Base-by-base conservation (phyloP, 2,888 invertebrate species). In the Luffia ferchaultella region DNA sequence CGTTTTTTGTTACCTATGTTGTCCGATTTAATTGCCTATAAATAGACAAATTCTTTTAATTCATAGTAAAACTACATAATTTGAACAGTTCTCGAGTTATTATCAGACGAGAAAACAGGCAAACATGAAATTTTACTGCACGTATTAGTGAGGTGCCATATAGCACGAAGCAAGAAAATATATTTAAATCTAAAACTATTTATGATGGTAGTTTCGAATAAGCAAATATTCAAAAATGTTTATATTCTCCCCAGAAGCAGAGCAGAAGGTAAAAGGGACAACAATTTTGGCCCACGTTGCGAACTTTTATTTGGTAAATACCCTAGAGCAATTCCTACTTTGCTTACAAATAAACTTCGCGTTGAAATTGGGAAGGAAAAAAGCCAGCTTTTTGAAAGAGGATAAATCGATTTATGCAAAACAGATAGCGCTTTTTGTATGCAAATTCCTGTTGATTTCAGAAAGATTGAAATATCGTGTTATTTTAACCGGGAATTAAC, bases 321-420 rank as follows among this genome's bases (percentile, higher is more conserved):
- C 78, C 76, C 78, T 64, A 74, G 76, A 73, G 79, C 74, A 73
- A 76, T 78, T 73, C 68, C 68, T 73, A 76, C 74, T 78, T 79
- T 79, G 76, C 79, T 79, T 79, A 79, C 77, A 76, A 79, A 78
- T 79, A 78, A 77, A 78, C 75, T 78, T 76, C 70, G 64, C 68
- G 74, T 73, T 72, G 74, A 76, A 79, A 74, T 76, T 73, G 75
- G 72, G 70, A 76, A 76, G 70, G 75, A 76, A 79, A 76, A 75
- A 77, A 41, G 73, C 58, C 59, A 53, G 57, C 74, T 76, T 77
- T 61, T 74, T 73, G 72, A 74, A 77, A 76, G 75, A 73, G 77
- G 76, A 80, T 78, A 79, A 82, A 79, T 79, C 77, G 79, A 77
- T 82, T 82, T 79, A 80, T 79, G 77, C 74, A 79, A 80, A 80